A percentile compares a stretch with the other conserved stretches of the same genome.
Evolutionary conservation across 2,888 invertebrate genomes (phyloP).

Genomic region (Podabrus alpinus): DNA sequence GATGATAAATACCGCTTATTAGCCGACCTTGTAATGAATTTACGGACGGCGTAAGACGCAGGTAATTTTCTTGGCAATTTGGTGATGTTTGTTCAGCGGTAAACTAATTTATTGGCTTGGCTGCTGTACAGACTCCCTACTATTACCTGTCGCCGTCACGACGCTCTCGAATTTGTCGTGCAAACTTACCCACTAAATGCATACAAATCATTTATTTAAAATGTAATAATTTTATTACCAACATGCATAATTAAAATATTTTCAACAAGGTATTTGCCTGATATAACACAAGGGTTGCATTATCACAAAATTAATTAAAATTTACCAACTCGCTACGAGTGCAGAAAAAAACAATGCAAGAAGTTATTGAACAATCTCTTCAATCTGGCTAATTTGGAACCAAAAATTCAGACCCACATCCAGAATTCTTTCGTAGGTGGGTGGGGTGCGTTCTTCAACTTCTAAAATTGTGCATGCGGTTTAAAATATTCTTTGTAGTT

Average conservation of each 20-base stretch:
- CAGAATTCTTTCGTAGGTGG: neutral
- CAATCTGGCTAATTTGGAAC: neutral
- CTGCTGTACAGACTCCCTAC: conserved; percentile 34
- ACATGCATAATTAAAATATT: neutral
- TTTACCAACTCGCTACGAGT: too few relatives aligned
- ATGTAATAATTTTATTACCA: conserved; percentile 33
- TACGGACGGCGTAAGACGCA: conserved; percentile 46
- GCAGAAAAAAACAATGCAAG: too few relatives aligned
- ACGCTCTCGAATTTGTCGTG: conserved; percentile 33
- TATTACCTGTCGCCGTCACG: conserved; percentile 39
- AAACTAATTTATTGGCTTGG: conserved; percentile 47
- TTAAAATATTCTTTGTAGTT: neutral
- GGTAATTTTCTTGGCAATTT: conserved; percentile 55
- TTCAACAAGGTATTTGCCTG: too few relatives aligned
- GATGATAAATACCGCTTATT: conserved; percentile 48
- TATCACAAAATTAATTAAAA: neutral
- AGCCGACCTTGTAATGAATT: conserved; percentile 51
- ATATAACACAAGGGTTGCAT: too few relatives aligned
- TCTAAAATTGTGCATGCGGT: neutral
- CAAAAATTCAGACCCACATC: neutral
- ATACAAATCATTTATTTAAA: conserved; percentile 30
- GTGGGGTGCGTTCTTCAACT: neutral
- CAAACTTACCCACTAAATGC: neutral
- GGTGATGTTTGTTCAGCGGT: conserved; percentile 51
- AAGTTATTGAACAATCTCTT: neutral